Base-by-base conservation (phyloP, 2,797 vertebrate species). In the Apogon talboti region DNA sequence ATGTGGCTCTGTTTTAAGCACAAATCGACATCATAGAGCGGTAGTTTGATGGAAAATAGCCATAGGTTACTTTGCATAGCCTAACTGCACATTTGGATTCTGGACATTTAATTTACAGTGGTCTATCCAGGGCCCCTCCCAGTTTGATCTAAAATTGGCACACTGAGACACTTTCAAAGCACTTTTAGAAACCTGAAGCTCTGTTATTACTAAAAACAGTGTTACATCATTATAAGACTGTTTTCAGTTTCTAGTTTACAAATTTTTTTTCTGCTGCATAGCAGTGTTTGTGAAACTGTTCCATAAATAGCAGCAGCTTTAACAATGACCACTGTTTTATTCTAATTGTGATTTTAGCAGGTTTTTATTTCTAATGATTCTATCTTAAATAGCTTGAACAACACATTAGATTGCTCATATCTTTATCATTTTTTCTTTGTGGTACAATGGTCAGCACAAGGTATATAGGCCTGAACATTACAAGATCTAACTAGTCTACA, bases 121-220 rank as follows among this genome's bases (percentile, higher is more conserved):
- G 71, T 76, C 48, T 28, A 52, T 58, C 2, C 24, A 65, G 54
- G 50, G 61, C 66, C 70, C 83, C 70, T 79, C 81, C 83, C 63
- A 44, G 66, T 70, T 74, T 45, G 35, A 67, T 58, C 56, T 63
- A 52, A 71, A 73, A 61, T 50, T 67, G 66, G 52, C 65, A 53
- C 42, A 53, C 12, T 56, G 30, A 49, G 35, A 67, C 45, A 33
- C 15, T 54, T 45, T 55, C n/a, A 41, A 53, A 52, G 43, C 42
- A 44, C 15, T 35, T 35, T 35, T 35, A 35, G 33, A 35, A 35
- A 35, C 33, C 33, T 7, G 10, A 14, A 11, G 11, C 33, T 38
- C 10, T 10, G 5, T 1, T 43, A 14, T 58, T 35, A 35, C 49
- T 28, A 75, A 78, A 21, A 65, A 41, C 2, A 50, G 11, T 14